Percentiles rank a stretch among this genome's conserved stretches.
Evolutionary conservation across 2,113 vertebrate species (phyloP).

Genomic region (Scophthalmus maximus): DNA sequence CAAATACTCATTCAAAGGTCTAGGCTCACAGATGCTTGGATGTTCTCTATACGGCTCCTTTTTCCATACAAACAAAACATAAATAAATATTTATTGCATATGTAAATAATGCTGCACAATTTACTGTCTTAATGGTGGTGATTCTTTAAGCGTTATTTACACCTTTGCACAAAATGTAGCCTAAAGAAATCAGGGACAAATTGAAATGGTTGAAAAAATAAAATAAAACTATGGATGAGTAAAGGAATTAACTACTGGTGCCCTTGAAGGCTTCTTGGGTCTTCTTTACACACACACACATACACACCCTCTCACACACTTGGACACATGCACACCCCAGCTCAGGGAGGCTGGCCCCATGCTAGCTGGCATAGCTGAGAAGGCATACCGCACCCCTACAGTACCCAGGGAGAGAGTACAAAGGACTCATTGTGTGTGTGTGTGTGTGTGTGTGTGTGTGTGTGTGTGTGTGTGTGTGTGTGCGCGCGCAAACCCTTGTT

Average conservation of each 20-base stretch:
- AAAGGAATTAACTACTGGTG: background rate
- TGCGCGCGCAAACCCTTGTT: conserved; percentile 59
- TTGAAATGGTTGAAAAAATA: background rate
- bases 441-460: conserved; percentile 58
- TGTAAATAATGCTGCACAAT: too few species aligned
- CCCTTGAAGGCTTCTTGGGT: background rate
- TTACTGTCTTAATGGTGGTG: too few species aligned
- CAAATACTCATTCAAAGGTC: too few species aligned
- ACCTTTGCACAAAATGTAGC: background rate
- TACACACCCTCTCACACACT: background rate
- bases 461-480: conserved; percentile 60
- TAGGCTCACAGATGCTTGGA: too few species aligned
- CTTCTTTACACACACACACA: background rate
- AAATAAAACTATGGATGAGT: background rate
- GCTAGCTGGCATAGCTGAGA: conserved; percentile 76
- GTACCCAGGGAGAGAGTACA: conserved; percentile 76
- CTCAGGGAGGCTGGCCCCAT: conserved; percentile 70
- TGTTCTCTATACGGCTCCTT: too few species aligned
- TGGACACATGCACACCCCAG: conserved; percentile 23
- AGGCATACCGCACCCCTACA: conserved; percentile 72
- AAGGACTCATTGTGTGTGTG: conserved; percentile 74
- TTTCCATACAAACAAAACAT: too few species aligned
- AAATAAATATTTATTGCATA: too few species aligned
- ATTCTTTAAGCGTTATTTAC: too few species aligned
- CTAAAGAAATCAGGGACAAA: background rate